Conservation (phyloP, 2,797 vertebrate genomes). For the Gadopsis marmoratus region DNA sequence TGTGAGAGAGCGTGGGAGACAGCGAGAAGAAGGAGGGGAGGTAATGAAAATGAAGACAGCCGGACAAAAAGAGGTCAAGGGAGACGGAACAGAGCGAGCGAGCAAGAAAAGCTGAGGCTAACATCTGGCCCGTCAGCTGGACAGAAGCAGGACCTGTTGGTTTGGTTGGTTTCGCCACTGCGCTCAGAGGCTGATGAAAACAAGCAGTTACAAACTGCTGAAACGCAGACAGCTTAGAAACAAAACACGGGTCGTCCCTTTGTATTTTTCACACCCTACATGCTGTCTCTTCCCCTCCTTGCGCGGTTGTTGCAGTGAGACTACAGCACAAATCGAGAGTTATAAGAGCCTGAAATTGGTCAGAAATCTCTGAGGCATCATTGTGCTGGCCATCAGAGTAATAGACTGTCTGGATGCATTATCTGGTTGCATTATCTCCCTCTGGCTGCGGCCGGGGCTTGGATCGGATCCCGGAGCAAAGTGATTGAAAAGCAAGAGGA, state of each 20-base stretch:
- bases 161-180: constrained; percentile 62
- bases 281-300: not conserved
- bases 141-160: constrained; percentile 24
- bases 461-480: constrained; percentile 71
- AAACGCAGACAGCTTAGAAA: constrained; percentile 23
- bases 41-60: constrained; percentile 48
- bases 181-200: constrained; percentile 64
- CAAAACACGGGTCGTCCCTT: constrained; percentile 41
- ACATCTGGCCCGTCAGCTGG: constrained; percentile 34
- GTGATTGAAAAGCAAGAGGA: constrained; percentile 75
- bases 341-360: constrained; percentile 63
- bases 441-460: constrained; percentile 54
- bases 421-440: constrained; percentile 73
- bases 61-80: constrained; percentile 36
- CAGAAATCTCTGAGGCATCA: constrained; percentile 72
- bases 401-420: constrained; percentile 76
- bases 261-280: constrained; percentile 25
- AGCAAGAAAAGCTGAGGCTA: constrained; percentile 20
- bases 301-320: not conserved
- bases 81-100: not conserved
- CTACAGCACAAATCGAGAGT: constrained; percentile 46
- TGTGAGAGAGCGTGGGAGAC: constrained; percentile 26
- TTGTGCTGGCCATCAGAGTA: constrained; percentile 69
- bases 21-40: constrained; percentile 29
- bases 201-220: constrained; percentile 50